These are phyloP conservation scores for Galerucella pusilla DNA, from an alignment of 2,888 invertebrate species.

Conservation along the genomic window DNA sequence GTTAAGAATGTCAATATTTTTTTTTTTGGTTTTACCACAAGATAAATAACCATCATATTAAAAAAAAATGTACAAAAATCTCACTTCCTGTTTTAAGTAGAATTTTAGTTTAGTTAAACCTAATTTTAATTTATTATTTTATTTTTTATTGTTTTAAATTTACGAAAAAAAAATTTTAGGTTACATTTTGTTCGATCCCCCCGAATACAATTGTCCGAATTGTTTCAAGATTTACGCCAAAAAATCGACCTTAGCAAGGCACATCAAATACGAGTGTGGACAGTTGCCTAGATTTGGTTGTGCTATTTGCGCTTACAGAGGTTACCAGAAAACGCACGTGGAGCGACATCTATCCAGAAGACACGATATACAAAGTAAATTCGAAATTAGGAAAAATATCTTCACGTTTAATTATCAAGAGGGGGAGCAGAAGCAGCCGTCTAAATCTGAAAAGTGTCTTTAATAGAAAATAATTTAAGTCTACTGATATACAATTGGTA, in stretches of 20 bases:
- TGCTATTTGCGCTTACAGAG: slow-evolving; percentile 55
- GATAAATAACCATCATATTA: neutral
- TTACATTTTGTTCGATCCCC: slow-evolving; percentile 48
- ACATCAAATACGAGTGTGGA: slow-evolving; percentile 59
- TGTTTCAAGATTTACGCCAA: slow-evolving; percentile 52
- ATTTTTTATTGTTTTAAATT: slow-evolving; percentile 36
- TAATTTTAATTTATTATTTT: slow-evolving; percentile 24
- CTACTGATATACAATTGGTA: neutral
- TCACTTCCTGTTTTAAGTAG: neutral
- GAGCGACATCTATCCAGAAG: slow-evolving; percentile 56
- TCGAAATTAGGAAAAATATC: slow-evolving; percentile 50
- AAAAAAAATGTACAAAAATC: neutral
- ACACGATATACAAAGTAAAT: slow-evolving; percentile 53
- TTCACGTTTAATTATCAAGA: slow-evolving; percentile 43
- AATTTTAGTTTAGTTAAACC: slow-evolving; percentile 17
- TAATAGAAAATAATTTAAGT: neutral
- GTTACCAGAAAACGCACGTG: slow-evolving; percentile 58
- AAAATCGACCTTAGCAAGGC: slow-evolving; percentile 53
- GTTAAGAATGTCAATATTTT: neutral
- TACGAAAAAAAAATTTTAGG: slow-evolving; percentile 39
- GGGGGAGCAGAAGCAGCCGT: neutral
- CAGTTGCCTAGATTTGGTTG: slow-evolving; percentile 59
- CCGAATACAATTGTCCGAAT: slow-evolving; percentile 49
- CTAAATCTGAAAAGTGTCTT: neutral
- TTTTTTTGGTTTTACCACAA: neutral